Evolutionary conservation across 2,113 vertebrate species (phyloP).

Genomic region (Delphinus delphis): DNA sequence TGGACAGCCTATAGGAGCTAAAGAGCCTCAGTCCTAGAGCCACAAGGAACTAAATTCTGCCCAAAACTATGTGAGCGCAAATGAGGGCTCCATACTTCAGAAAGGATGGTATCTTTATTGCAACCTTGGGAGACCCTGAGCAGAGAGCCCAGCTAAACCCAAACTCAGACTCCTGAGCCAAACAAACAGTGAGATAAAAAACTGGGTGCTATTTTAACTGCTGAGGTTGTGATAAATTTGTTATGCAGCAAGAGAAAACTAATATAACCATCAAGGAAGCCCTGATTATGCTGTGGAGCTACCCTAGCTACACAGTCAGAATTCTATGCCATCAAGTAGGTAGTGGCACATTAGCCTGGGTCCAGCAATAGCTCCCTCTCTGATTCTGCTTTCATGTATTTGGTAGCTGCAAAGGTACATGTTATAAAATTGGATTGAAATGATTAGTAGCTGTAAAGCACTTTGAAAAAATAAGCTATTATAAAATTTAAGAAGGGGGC

Average conservation of each 20-base stretch:
- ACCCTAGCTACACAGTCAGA: background rate
- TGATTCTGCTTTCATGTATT: background rate
- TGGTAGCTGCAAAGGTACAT: background rate
- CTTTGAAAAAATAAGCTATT: background rate
- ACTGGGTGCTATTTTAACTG: background rate
- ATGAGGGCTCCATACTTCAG: background rate
- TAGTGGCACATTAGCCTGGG: background rate
- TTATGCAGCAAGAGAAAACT: background rate
- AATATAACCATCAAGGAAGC: background rate
- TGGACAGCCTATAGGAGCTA: fast-evolving
- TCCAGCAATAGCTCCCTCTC: background rate
- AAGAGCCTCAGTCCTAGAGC: background rate
- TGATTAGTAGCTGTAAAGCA: background rate
- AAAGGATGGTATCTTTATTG: background rate
- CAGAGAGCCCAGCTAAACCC: background rate
- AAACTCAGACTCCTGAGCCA: background rate
- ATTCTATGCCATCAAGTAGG: background rate
- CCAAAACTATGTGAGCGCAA: fast-evolving
- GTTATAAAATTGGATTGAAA: background rate
- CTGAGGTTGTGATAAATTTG: background rate
- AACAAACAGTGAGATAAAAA: background rate
- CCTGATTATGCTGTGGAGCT: no score
- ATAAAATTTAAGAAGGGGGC: background rate
- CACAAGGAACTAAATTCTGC: background rate
- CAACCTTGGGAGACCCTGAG: background rate